Conservation (phyloP, 2,113 vertebrate genomes). For the Zeus faber region DNA sequence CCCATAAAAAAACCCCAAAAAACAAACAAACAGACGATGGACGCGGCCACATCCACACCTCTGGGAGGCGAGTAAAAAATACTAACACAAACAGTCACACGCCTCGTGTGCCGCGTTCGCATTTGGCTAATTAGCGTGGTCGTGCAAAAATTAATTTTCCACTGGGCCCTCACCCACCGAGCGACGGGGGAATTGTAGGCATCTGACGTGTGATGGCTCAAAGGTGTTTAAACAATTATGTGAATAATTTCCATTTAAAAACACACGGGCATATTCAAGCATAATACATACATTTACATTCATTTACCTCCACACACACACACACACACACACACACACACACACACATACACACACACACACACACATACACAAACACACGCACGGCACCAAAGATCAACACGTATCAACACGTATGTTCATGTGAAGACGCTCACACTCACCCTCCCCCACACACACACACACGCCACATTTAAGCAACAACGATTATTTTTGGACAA, state of each 20-base stretch:
- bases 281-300: slow-evolving; percentile 45
- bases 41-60: too few species aligned
- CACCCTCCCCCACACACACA: too few species aligned
- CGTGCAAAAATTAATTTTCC: slow-evolving; percentile 81
- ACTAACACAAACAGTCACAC: slow-evolving; percentile 35
- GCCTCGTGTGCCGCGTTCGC: slow-evolving; percentile 70
- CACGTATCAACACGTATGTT: too few species aligned
- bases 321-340: too few species aligned
- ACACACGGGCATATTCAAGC: slow-evolving; percentile 30
- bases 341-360: slow-evolving; percentile 14
- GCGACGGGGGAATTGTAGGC: slow-evolving; percentile 83
- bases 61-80: slow-evolving; percentile 28
- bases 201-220: slow-evolving; percentile 82
- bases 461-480: too few species aligned
- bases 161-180: slow-evolving; percentile 70
- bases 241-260: slow-evolving; percentile 74
- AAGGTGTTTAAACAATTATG: slow-evolving; percentile 74
- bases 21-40: too few species aligned
- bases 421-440: too few species aligned
- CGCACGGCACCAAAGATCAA: too few species aligned
- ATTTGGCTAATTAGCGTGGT: slow-evolving; percentile 89
- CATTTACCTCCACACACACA: too few species aligned
- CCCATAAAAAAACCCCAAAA: too few species aligned
- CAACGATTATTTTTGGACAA: too few species aligned
- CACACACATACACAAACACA: too few species aligned